Evolutionary conservation across 2,888 invertebrate genomes (phyloP).

Genomic region (Aphrophora alni): DNA sequence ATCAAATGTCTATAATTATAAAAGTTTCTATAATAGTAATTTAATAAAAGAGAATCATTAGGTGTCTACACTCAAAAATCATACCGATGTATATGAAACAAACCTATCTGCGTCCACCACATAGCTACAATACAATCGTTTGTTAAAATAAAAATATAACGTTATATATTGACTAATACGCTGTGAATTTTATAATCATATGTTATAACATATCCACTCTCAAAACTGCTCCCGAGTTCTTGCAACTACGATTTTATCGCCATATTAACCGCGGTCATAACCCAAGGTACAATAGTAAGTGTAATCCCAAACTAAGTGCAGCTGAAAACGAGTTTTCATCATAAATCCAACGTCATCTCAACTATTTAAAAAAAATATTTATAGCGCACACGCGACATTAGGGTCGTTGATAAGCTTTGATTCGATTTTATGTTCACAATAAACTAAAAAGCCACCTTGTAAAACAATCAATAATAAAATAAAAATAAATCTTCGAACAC

Average conservation of each 20-base stretch:
- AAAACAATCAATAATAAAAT: slow-evolving; percentile 1
- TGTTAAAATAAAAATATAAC: no score
- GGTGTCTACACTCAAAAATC: no score
- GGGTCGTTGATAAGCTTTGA: neutral
- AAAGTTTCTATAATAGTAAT: no score
- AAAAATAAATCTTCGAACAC: neutral
- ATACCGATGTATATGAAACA: no score
- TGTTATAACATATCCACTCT: no score
- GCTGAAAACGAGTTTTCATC: neutral
- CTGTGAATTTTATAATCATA: no score
- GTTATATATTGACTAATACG: no score
- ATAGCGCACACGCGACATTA: neutral
- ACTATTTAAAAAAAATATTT: neutral
- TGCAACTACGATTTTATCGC: neutral
- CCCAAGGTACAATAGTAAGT: neutral
- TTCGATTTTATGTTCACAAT: neutral
- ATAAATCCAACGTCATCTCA: neutral
- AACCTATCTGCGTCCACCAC: no score
- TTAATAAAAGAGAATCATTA: no score
- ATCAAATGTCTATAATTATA: no score
- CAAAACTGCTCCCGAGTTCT: neutral
- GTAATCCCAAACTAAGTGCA: neutral
- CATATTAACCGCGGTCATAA: neutral
- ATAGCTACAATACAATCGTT: no score
- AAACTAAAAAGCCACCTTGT: slow-evolving; percentile 6